Evolutionary conservation across 2,113 vertebrate species (phyloP).

Genomic region (Eulemur macaco): DNA sequence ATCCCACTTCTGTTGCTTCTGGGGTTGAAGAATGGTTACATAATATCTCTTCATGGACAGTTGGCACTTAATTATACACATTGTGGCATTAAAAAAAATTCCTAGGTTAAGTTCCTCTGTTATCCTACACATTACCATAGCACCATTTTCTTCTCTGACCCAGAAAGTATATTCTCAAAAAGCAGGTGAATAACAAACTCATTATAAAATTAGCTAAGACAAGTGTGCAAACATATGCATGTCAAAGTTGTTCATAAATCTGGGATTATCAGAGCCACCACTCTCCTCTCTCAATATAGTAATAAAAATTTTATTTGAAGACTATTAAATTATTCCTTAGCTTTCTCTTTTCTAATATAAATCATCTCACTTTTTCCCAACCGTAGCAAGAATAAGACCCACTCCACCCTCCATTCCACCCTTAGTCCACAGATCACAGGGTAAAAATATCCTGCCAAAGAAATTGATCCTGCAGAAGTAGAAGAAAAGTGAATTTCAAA

Average conservation of each 20-base stretch:
- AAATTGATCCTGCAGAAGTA: conserved; percentile 10
- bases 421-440: not conserved
- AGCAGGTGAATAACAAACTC: not conserved
- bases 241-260: conserved; percentile 48
- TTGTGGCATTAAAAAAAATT: not conserved
- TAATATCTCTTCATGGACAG: not conserved
- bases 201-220: conserved; percentile 27
- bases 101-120: not conserved
- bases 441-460: not conserved
- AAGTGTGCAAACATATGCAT: not conserved
- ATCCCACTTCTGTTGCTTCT: not conserved
- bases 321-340: conserved; percentile 42
- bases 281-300: conserved; percentile 28
- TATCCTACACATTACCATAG: not conserved
- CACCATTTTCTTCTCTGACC: not conserved
- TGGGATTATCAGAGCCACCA: conserved; percentile 13
- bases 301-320: conserved; percentile 67
- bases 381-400: conserved; percentile 28
- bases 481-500: conserved; percentile 44
- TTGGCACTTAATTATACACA: conserved; percentile 1
- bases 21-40: not conserved
- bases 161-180: not conserved
- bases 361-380: not conserved
- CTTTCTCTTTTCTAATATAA: conserved; percentile 45
- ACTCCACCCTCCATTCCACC: not conserved